Evolutionary conservation across 2,888 invertebrate genomes (phyloP), one percentile per base, ranked within the genome.

Genomic region (Barypeithes pellucidus): DNA sequence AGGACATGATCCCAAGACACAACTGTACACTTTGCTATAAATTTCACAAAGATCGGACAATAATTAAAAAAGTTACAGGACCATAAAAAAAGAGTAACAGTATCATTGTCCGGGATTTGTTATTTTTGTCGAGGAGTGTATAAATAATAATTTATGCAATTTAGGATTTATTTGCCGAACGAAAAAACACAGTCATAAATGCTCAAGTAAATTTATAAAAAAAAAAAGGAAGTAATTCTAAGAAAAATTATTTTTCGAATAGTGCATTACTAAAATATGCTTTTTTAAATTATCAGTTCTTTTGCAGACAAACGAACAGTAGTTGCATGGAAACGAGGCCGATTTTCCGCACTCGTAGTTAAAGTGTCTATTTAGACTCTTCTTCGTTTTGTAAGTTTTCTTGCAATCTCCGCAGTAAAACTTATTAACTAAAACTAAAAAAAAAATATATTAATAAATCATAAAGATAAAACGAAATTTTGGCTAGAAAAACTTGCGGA

Each of bases 261-360:
- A 29, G 50, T 60, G 65, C 47, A 57, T 66, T 2, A 18, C 22
- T 12, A 43, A 5, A 36, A 68, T 50, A 43, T 70, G 70, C 16
- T 59, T 63, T 16, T 36, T 70, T 18, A 70, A 65, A 45, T 70
- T 57, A 16, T 65, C 65, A 33, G 63, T 65, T 47, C 70, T 43
- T 47, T 54, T 63, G 22, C 63, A 63, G 12, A 65, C 29, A 39
- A 47, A 70, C 0, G 63, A 33, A 20, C 70, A 70, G 20, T 65
- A 65, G 7, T 22, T 20, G 43, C 70, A 70, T 1, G 41, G 52
- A 57, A 86, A 88, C 4, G 33, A 20, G 0, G 63, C 50, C 7
- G 39, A 12, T 47, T 65, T 70, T 33, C 70, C 87, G 75, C 88
- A 87, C 74, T 87, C 87, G 71, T 86, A 82, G 73, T 84, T 85